These are phyloP conservation scores for Hanleya hanleyi DNA, from an alignment of 2,888 invertebrate species.

Conservation along the genomic window DNA sequence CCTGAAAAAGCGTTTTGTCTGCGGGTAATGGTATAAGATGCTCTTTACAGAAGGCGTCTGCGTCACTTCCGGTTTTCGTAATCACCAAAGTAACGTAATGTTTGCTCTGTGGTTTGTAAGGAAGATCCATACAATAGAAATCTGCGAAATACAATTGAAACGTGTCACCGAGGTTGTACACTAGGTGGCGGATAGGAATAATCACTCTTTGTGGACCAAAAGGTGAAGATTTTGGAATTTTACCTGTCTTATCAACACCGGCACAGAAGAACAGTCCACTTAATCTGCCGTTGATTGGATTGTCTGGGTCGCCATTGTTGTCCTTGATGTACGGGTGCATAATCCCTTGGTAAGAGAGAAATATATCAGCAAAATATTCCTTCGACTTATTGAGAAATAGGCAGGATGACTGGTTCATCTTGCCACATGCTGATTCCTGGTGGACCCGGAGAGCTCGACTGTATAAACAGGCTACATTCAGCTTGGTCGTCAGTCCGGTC, in stretches of 20 bases:
- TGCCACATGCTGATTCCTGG: not conserved
- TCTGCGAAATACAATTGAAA: slow-evolving; percentile 18
- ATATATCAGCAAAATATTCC: not conserved
- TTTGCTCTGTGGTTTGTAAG: not conserved
- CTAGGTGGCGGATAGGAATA: not conserved
- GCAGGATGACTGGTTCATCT: not conserved
- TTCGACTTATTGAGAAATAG: not conserved
- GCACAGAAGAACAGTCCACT: slow-evolving; percentile 21
- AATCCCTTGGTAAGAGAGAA: not conserved
- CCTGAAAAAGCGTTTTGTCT: too few relatives aligned
- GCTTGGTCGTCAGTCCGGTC: not conserved
- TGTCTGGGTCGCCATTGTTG: slow-evolving; percentile 20
- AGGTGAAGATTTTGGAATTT: not conserved
- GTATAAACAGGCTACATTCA: not conserved
- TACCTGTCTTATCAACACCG: not conserved
- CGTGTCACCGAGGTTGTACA: not conserved
- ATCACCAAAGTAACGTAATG: slow-evolving; percentile 17
- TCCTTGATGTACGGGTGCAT: slow-evolving; percentile 19
- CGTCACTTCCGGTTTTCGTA: too few relatives aligned
- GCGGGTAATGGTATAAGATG: too few relatives aligned
- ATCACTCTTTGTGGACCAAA: slow-evolving; percentile 14
- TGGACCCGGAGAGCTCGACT: not conserved
- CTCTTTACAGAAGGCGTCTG: too few relatives aligned
- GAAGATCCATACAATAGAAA: slow-evolving; percentile 24
- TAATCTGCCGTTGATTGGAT: slow-evolving; percentile 18